Evolutionary conservation across 2,797 vertebrate genomes (phyloP).

Genomic region (Argyrosomus regius): DNA sequence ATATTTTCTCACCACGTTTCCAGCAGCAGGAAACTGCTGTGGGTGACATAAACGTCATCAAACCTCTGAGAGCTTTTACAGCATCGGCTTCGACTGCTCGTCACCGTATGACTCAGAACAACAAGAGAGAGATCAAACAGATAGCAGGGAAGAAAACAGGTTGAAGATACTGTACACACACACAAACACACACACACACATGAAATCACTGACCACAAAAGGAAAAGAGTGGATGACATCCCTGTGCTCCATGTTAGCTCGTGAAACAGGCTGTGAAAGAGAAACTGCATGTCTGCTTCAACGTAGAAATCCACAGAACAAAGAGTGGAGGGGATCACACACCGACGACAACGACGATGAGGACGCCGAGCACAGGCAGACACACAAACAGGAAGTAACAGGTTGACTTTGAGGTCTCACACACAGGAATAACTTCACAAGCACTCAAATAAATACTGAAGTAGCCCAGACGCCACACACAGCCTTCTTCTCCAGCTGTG

Average conservation of each 20-base stretch:
- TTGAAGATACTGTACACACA: neutral
- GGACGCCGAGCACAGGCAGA: neutral
- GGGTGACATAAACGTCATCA: neutral
- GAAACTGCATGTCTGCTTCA: neutral
- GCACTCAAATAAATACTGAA: conserved; percentile 19
- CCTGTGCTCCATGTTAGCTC: neutral
- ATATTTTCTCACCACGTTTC: neutral
- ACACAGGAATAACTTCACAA: conserved; percentile 9
- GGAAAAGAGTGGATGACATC: neutral
- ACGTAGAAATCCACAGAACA: neutral
- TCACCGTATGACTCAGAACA: conserved; percentile 14
- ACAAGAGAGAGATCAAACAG: neutral
- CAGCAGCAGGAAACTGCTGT: conserved; percentile 37
- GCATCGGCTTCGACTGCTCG: neutral
- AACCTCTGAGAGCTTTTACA: neutral
- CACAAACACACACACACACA: no score
- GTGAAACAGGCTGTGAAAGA: conserved; percentile 10
- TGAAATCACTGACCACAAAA: neutral
- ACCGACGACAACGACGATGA: neutral
- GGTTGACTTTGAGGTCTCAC: conserved; percentile 41
- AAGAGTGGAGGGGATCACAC: neutral
- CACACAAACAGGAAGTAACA: conserved; percentile 37
- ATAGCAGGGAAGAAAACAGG: neutral
- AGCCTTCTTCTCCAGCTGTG: neutral
- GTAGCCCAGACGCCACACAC: no score